Evolutionary conservation across 2,113 vertebrate species (phyloP), one percentile per base, ranked within the genome.

Genomic region (Morphnarchus princeps): DNA sequence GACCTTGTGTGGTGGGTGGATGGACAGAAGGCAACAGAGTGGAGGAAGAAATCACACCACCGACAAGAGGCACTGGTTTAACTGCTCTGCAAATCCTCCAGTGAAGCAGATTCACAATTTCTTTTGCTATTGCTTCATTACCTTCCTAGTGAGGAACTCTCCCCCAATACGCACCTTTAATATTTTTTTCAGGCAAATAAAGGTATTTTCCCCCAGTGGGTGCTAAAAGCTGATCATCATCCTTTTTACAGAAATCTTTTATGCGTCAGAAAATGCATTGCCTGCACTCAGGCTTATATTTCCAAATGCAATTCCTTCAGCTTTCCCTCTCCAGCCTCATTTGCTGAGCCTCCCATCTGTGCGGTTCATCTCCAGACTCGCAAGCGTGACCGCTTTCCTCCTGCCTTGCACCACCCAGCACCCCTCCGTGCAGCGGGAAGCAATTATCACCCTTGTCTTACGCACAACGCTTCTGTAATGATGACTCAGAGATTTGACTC

Each of bases 41-140:
- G 10, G 47, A 20, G 26, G 38, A 16, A 86, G 76, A 86, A 87
- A 93, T 93, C 76, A 78, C 58, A 87, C 76, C 50, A 57, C 11
- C 14, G 2, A 7, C 34, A 69, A 58, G 59, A 73, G n/a, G n/a
- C 28, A 50, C 12, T 5, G 1, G 21, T 69, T 77, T 62, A 32
- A 61, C 59, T 54, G 69, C 57, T 91, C 87, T 47, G 65, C 73
- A 94, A 81, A 85, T 82, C 84, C 73, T 87, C 81, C 84, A 84
- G 18, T 31, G 50, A 76, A 77, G 80, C 38, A 88, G 57, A 91
- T 34, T 82, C 45, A 59, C 43, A 24, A 70, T 90, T 90, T 79
- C 73, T 93, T 87, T 80, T 85, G 42, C 73, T 94, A 26, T 55
- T 43, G 73, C 84, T 96, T 95, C 66, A 49, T 85, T 79, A 82